Conservation (phyloP, 2,888 invertebrate genomes). For the Lycia hirtaria region DNA sequence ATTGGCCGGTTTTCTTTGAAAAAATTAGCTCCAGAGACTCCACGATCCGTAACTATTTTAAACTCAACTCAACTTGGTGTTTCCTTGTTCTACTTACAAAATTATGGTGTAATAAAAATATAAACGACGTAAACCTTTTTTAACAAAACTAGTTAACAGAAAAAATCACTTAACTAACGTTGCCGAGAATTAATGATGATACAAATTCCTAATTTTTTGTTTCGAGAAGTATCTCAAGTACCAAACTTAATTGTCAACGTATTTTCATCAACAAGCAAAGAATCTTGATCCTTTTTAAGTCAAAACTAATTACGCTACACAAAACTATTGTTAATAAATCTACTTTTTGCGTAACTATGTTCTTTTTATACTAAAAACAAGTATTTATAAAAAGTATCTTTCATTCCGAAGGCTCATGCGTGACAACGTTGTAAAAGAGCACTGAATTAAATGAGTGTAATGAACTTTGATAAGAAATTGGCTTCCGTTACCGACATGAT, state of each 20-base stretch:
- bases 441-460: neutral
- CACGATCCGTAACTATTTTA: too few species aligned
- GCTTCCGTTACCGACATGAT: slow-evolving; percentile 4
- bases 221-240: too few species aligned
- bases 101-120: too few species aligned
- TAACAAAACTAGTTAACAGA: too few species aligned
- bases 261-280: neutral
- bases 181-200: too few species aligned
- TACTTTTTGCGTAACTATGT: neutral
- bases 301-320: neutral
- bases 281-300: neutral
- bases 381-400: slow-evolving; percentile 5
- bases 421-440: neutral
- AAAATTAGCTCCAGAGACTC: too few species aligned
- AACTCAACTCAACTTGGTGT: too few species aligned
- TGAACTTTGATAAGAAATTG: slow-evolving; percentile 17
- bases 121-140: too few species aligned
- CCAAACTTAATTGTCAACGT: neutral
- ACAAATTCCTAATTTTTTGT: too few species aligned
- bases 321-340: neutral
- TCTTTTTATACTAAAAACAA: neutral
- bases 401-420: slow-evolving; percentile 13
- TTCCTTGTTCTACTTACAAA: too few species aligned
- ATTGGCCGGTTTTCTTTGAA: too few species aligned
- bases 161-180: neutral